These are phyloP conservation scores for Benitochromis conjunctus DNA, from an alignment of 2,113 vertebrate species.

Conservation along the genomic window DNA sequence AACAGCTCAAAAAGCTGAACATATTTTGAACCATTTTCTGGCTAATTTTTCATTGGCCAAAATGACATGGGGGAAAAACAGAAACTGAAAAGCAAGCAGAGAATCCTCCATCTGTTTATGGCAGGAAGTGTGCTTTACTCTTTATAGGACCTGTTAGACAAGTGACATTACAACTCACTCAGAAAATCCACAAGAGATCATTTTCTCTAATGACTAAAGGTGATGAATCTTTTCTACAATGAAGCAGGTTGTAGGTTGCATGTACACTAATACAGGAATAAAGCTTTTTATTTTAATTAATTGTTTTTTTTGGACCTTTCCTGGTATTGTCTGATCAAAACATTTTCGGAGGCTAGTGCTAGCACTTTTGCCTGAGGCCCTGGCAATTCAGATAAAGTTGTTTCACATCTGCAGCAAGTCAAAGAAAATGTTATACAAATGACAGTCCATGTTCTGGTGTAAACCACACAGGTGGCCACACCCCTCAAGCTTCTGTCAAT, in stretches of 20 bases:
- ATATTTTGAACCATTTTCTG: neutral
- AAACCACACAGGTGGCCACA: neutral
- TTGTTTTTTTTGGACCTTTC: neutral
- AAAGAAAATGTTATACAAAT: neutral
- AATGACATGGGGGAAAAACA: neutral
- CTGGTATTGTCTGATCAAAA: neutral
- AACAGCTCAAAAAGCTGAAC: neutral
- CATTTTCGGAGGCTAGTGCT: neutral
- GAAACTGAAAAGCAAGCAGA: conserved; percentile 2
- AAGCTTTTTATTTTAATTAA: neutral
- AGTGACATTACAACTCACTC: neutral
- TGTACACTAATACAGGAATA: neutral
- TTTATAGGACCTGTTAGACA: neutral
- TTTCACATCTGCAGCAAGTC: neutral
- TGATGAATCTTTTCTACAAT: neutral
- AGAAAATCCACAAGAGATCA: neutral
- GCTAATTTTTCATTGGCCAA: neutral
- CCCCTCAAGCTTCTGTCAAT: neutral
- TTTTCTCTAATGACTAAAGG: neutral
- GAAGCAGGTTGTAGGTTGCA: neutral
- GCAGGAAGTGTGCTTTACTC: neutral
- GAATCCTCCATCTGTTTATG: neutral
- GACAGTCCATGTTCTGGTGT: neutral
- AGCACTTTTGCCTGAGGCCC: neutral
- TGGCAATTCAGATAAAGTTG: neutral